Base-by-base conservation (phyloP, 1,140 invertebrate species). In the Diachasmimorpha longicaudata region DNA sequence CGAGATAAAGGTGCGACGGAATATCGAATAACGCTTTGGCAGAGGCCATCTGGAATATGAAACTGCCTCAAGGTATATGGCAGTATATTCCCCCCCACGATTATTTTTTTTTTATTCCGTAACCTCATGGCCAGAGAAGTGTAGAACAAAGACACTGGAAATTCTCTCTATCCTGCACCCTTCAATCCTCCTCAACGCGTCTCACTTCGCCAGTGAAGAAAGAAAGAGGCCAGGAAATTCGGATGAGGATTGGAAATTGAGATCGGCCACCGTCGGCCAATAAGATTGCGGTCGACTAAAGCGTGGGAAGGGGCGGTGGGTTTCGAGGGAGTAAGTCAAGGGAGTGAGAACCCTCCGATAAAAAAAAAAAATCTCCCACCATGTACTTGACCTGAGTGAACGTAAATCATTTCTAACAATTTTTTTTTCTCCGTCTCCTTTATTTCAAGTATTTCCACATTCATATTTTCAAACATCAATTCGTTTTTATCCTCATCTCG, bases 21-120 rank as follows among this genome's bases (percentile, higher is more conserved):
- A 74, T 74, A 74, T 74, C 39, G 58, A 74, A 74, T 68, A 74
- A 68, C 72, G 48, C 72, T 74, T 74, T 74, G 72, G 72, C 63
- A 68, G 66, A 68, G 63, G 66, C 72, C 63, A 74, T 74, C 58
- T 36, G 19, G 72, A 74, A 73, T 73, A 73, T 67, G 19, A 73
- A 73, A 39, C 19, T 10, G 13, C 37, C 31, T 19, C 52, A 36
- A 37, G 42, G 42, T 46, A 39, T 21, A 72, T 63, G 39, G 36
- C 36, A 14, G n/a, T 42, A 66, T 42, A 66, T 74, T 68, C 48
- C 48, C 44, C 72, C 66, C 39, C 46, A n/a, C 48, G 48, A 19
- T n/a, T 21, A 74, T 74, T 42, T 74, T 74, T 23, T 67, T 58
- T 63, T 55, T 21, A 55, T 55, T 63, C 58, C 19, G 39, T 73